Conservation (phyloP, 1,140 invertebrate genomes). For the Pseudomyrmex sp. region DNA sequence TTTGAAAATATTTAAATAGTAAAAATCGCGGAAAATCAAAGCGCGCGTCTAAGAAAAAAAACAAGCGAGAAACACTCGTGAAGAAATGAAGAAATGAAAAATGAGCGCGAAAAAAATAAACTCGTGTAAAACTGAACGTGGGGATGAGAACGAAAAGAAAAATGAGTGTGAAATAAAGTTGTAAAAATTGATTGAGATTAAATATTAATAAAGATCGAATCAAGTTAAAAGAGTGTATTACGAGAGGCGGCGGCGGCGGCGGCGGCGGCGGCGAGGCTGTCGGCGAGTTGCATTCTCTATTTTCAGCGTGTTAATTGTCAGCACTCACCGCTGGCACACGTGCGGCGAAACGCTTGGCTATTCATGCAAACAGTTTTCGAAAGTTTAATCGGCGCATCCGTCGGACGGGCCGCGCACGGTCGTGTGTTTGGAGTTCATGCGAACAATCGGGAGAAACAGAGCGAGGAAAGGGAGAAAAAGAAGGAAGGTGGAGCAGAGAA, state of each 20-base stretch:
- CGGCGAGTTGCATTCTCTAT: slow-evolving; percentile 70
- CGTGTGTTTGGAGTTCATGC: slow-evolving; percentile 76
- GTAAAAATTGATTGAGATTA: slow-evolving; percentile 8
- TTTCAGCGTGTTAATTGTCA: slow-evolving; percentile 79
- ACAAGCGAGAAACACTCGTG: too few relatives aligned
- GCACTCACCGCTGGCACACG: slow-evolving; percentile 75
- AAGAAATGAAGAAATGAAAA: too few relatives aligned
- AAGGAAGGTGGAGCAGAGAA: slow-evolving; percentile 37
- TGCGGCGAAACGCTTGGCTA: slow-evolving; percentile 78
- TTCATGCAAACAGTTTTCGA: slow-evolving; percentile 83
- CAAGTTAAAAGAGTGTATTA: slow-evolving; percentile 52
- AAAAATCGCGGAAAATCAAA: too few relatives aligned
- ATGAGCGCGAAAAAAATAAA: too few relatives aligned
- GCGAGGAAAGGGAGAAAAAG: slow-evolving; percentile 46
- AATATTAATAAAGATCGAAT: slow-evolving; percentile 51
- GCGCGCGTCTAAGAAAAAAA: too few relatives aligned
- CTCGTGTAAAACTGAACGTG: too few relatives aligned
- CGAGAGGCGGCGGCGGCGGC: slow-evolving; percentile 52
- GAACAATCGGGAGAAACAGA: slow-evolving; percentile 67
- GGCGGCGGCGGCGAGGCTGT: slow-evolving; percentile 25
- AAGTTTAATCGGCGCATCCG: slow-evolving; percentile 82
- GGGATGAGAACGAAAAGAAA: background rate
- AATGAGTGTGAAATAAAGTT: background rate
- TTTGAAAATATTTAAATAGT: too few relatives aligned
- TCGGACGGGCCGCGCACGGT: slow-evolving; percentile 71